Base-by-base conservation (phyloP, 1,140 invertebrate species). In the Bemisia tabaci region DNA sequence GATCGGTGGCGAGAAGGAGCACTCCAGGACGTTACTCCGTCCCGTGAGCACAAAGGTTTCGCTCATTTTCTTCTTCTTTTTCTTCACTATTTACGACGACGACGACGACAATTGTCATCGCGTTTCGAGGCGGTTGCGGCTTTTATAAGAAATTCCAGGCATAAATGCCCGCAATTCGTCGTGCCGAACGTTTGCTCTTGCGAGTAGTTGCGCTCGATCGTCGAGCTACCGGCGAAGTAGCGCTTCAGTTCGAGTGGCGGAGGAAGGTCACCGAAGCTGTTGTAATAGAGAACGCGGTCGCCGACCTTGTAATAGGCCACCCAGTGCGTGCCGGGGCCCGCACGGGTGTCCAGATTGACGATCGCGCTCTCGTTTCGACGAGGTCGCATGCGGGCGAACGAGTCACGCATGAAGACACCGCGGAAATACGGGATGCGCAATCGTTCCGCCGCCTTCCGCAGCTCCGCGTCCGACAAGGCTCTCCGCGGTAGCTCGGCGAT, bases 61-160 rank as follows among this genome's bases (percentile, higher is more conserved):
- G n/a, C 12, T 12, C 48, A 58, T 58, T 58, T 58, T 58, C 12
- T 12, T n/a, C 12, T 12, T n/a, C n/a, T n/a, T n/a, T n/a, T n/a
- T n/a, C n/a, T n/a, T n/a, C n/a, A n/a, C n/a, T n/a, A n/a, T n/a
- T n/a, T n/a, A n/a, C n/a, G n/a, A n/a, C n/a, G n/a, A n/a, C n/a
- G n/a, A n/a, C n/a, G n/a, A n/a, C n/a, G n/a, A n/a, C n/a, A n/a
- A n/a, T n/a, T n/a, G n/a, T n/a, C n/a, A n/a, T n/a, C n/a, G n/a
- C 12, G 48, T 12, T n/a, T 12, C 12, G 12, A 58, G 12, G 12
- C 48, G n/a, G 12, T n/a, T 12, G 48, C n/a, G 12, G n/a, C n/a
- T 12, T 12, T 64, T 64, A 64, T 22, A 64, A 64, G 25, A 22
- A 62, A 62, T 62, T 64, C 27, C 26, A 64, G 27, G 25, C 62